Evolutionary conservation across 2,797 vertebrate genomes (phyloP).

Genomic region (Triplophysa yarkandensis): DNA sequence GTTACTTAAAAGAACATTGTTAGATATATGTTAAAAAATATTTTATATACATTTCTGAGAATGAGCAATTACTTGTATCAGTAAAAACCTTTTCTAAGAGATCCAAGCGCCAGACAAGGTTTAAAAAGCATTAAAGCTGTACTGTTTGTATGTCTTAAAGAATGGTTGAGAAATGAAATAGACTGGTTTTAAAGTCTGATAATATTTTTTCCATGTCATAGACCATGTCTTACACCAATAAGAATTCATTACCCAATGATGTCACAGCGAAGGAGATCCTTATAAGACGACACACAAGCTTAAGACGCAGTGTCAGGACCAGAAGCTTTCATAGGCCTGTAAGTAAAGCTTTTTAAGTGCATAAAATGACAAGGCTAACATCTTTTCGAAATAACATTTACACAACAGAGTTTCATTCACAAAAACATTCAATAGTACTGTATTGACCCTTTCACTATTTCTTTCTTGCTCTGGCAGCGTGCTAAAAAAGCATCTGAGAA

Average conservation of each 20-base stretch:
- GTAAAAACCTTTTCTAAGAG: no score
- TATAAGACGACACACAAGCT: constrained; percentile 86
- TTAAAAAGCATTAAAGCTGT: neutral
- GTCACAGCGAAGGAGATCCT: constrained; percentile 89
- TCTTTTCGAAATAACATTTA: neutral
- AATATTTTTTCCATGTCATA: constrained; percentile 62
- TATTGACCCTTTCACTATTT: neutral
- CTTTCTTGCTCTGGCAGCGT: constrained; percentile 66
- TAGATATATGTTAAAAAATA: no score
- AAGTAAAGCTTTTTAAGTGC: constrained; percentile 31
- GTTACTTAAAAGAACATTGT: no score
- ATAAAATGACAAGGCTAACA: neutral
- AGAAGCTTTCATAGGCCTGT: constrained; percentile 69
- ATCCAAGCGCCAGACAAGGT: no score
- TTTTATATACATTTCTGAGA: no score
- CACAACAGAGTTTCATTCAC: neutral
- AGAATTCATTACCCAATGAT: constrained; percentile 86
- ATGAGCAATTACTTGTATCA: no score
- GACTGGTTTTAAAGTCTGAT: neutral
- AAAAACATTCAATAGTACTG: neutral
- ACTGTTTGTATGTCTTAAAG: neutral
- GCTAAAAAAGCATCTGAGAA: constrained; percentile 70
- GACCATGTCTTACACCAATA: constrained; percentile 87
- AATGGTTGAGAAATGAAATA: neutral
- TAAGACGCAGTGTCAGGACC: constrained; percentile 84